Percentiles rank a stretch among this genome's conserved stretches.
Evolutionary conservation across 2,888 invertebrate genomes (phyloP).

Genomic region (Pemphredon lugubris): DNA sequence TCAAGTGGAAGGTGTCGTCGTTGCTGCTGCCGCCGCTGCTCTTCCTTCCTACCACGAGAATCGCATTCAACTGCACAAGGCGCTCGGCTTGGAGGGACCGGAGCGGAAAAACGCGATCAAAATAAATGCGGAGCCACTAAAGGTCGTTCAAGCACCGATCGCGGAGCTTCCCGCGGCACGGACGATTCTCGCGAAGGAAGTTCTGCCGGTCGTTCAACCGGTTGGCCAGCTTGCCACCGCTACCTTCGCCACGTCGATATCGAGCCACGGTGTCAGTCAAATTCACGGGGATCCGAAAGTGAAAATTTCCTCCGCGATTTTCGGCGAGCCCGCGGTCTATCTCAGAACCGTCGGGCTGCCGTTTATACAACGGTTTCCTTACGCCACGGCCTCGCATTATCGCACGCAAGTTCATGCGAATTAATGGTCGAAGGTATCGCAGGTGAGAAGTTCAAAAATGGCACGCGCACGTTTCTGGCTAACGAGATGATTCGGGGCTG

Average conservation of each 20-base stretch:
- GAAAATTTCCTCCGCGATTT: constrained; percentile 5
- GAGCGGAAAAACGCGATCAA: constrained; percentile 50
- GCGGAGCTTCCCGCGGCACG: neutral
- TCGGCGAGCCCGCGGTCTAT: constrained; percentile 16
- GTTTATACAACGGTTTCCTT: constrained; percentile 10
- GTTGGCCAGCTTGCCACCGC: neutral
- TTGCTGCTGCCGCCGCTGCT: neutral
- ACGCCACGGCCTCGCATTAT: constrained; percentile 31
- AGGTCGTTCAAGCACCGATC: constrained; percentile 19
- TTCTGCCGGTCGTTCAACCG: constrained; percentile 1
- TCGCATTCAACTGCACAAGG: constrained; percentile 50
- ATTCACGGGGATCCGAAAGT: constrained; percentile 38
- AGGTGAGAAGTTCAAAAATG: neutral
- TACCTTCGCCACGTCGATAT: constrained; percentile 33
- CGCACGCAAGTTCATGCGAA: constrained; percentile 34
- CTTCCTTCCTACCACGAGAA: constrained; percentile 44
- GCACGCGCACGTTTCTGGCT: constrained; percentile 5
- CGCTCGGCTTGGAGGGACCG: constrained; percentile 50
- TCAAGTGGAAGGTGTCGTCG: constrained; percentile 1
- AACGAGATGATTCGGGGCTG: constrained; percentile 7
- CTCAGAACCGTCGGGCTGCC: neutral
- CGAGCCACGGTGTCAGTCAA: constrained; percentile 41
- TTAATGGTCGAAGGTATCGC: neutral
- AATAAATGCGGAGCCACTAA: constrained; percentile 28
- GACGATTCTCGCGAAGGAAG: constrained; percentile 1